A percentile compares a stretch with the other conserved stretches of the same genome.
Conservation (phyloP, 2,888 invertebrate genomes). For the Dynastes hyllus region DNA sequence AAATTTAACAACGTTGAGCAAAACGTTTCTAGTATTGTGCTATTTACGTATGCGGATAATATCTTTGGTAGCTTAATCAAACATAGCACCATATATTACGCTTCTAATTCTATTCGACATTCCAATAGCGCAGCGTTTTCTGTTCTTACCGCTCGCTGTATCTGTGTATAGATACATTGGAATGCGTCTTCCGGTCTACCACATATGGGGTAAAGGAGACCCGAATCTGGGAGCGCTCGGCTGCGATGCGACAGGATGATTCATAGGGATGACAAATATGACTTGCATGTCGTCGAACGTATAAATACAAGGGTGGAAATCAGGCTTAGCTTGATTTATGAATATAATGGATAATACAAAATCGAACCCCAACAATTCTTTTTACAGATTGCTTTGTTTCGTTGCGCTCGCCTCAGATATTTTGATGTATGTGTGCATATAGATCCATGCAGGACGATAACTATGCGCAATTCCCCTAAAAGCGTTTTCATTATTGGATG, state of each 20-base stretch:
- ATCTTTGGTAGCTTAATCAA: too few relatives aligned
- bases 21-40: too few relatives aligned
- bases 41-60: too few relatives aligned
- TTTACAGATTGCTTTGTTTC: constrained; percentile 47
- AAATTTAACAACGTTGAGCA: too few relatives aligned
- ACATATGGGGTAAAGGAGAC: constrained; percentile 42
- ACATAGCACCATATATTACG: too few relatives aligned
- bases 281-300: constrained; percentile 61
- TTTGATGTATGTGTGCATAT: constrained; percentile 7
- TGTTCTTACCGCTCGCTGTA: neutral
- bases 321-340: constrained; percentile 60
- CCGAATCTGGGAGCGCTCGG: constrained; percentile 48
- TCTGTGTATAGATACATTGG: constrained; percentile 18
- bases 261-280: constrained; percentile 63
- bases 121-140: too few relatives aligned
- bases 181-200: constrained; percentile 27
- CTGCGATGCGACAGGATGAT: constrained; percentile 55
- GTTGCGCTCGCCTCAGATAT: constrained; percentile 13
- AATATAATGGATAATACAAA: constrained; percentile 49
- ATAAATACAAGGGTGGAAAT: constrained; percentile 58
- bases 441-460: neutral
- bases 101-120: too few relatives aligned
- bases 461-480: neutral
- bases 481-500: constrained; percentile 17
- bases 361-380: constrained; percentile 51